Percentiles rank a stretch among this genome's conserved stretches.
Conservation (phyloP, 1,140 invertebrate genomes). For the Drusus annulatus region DNA sequence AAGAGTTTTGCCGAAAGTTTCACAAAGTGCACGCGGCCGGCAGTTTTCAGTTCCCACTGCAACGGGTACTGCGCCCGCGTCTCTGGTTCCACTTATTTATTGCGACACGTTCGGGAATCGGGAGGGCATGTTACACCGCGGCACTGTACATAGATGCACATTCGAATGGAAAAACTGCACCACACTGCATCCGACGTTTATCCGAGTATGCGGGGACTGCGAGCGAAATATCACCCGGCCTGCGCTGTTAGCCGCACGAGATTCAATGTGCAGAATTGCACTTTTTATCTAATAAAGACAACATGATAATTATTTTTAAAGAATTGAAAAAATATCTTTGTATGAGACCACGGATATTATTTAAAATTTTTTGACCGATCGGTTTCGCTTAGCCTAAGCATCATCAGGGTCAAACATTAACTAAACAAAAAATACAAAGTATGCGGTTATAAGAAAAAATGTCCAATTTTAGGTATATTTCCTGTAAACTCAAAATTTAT, state of each 20-base stretch:
- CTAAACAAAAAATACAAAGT: no score
- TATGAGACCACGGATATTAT: no score
- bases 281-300: neutral
- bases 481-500: no score
- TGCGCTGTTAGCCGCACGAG: neutral
- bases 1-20: constrained; percentile 17
- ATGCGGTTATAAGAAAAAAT: no score
- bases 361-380: no score
- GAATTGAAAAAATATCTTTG: no score
- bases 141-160: neutral
- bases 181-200: constrained; percentile 29
- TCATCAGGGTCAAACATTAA: no score
- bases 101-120: constrained; percentile 22
- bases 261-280: neutral
- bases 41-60: constrained; percentile 10
- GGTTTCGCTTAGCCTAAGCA: no score
- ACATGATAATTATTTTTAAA: neutral
- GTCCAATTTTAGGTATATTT: no score
- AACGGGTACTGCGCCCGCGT: neutral
- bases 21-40: neutral
- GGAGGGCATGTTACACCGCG: constrained; percentile 28
- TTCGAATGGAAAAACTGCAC: constrained; percentile 20
- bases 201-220: constrained; percentile 13
- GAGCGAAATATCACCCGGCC: constrained; percentile 11
- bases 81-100: constrained; percentile 25